phyloP scores from a whole-genome alignment of 2,888 invertebrate genomes.

The Hedychridium roseum region DNA sequence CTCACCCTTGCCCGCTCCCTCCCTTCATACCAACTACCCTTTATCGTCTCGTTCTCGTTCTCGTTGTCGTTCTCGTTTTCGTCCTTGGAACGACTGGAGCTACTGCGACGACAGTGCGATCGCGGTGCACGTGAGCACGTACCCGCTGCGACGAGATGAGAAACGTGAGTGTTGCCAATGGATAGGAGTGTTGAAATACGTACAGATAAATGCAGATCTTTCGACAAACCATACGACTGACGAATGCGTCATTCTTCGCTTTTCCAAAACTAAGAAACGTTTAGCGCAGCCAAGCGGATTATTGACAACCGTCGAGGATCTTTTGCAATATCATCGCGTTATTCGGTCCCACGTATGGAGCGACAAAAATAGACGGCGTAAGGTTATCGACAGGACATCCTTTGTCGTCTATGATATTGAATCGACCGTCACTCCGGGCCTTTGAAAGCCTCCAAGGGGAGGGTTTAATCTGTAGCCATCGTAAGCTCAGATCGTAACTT shows the following conservation, averaged over 20 bases:
- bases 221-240: background rate
- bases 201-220: background rate
- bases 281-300: too few relatives aligned
- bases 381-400: too few relatives aligned
- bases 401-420: too few relatives aligned
- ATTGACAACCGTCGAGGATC: too few relatives aligned
- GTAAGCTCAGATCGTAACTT: too few relatives aligned
- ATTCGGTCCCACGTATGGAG: too few relatives aligned
- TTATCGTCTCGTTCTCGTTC: constrained; percentile 3
- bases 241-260: background rate
- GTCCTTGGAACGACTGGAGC: constrained; percentile 15
- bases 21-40: background rate
- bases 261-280: background rate
- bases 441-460: too few relatives aligned
- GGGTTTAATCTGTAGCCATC: too few relatives aligned
- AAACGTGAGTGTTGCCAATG: constrained; percentile 33
- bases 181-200: background rate
- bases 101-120: constrained; percentile 26
- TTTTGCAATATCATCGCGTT: too few relatives aligned
- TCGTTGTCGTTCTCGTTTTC: background rate
- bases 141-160: constrained; percentile 35
- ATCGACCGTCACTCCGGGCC: too few relatives aligned
- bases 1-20: background rate
- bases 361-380: too few relatives aligned
- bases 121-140: constrained; percentile 33